Evolutionary conservation across 1,140 invertebrate genomes (phyloP), one percentile per base, ranked within the genome.

Genomic region (Samia ricini): DNA sequence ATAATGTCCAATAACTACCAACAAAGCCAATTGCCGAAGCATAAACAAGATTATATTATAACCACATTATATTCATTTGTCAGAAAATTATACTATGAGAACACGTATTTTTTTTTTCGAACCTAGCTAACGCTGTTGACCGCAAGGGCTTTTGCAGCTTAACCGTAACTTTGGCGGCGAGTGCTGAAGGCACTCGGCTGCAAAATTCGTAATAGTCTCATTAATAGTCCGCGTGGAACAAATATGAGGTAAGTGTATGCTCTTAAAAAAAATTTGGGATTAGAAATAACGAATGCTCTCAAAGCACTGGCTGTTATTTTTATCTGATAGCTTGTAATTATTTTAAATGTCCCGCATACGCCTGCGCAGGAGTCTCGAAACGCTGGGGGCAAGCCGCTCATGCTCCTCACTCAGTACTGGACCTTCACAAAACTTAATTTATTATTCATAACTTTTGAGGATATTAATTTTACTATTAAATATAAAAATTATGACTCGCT

Each of bases 281-380:
- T 88, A 88, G 86, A 88, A 85, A 86, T 90, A 90, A 90, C 83
- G 88, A 86, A 90, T 90, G 87, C 79, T 86, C 83, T 88, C 77
- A 88, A 90, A 90, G 86, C 80, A 87, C 85, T 84, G 79, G 85
- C 84, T 89, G 84, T 88, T 88, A 84, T 79, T 78, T 88, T 85
- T 83, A 78, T 85, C 77, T 68, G 79, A 83, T 85, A 84, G 87
- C 85, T 88, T 88, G 85, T 90, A 90, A 90, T 90, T 90, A 90
- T 90, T 90, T 90, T 90, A 90, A 90, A 89, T 88, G 84, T 89
- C 82, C 85, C 85, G 87, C 84, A 74, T 78, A 78, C 77, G 74
- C 71, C 68, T 64, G 74, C 74, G 76, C 76, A 64, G 70, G 68
- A 68, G 63, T 60, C 29, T 49, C 66, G 49, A 51, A 33, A 21